Evolutionary conservation across 2,113 vertebrate species (phyloP), one percentile per base, ranked within the genome.

Genomic region (Bubo blakistoni): DNA sequence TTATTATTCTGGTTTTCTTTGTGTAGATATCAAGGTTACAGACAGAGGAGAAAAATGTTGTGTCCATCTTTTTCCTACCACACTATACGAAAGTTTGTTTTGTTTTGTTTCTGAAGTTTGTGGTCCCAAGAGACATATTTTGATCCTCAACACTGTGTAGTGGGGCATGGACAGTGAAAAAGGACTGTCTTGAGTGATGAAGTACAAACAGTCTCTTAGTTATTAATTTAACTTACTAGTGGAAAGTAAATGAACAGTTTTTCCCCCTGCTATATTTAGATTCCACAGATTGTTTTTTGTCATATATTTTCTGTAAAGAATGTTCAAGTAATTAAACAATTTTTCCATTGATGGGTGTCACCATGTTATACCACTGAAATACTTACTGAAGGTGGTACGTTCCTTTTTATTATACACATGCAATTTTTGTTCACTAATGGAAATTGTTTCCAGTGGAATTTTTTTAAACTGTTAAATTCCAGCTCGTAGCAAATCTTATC

Each of bases 401-500:
- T 90, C 24, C 27, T 61, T 86, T 76, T 80, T 66, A 42, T 69
- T 67, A 34, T 12, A 47, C 8, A 7, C 3, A 1, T n/a, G 10
- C 47, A 52, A 3, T 51, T 95, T 94, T 87, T 86, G 26, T 88
- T 84, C 19, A 2, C 11, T 38, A 46, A 8, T 66, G 20, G 59
- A 74, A 87, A 16, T 46, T 26, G 59, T 71, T 77, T 82, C 21
- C 11, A n/a, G 17, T 46, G 42, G 34, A 38, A 22, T 81, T 81
- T 52, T 8, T 8, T 19, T 1, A 38, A 69, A 30, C 67, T 0
- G 0, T 78, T 40, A 11, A 30, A 40, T 67, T 92, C 5, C 6
- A 67, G 7, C 29, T 74, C 1, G 1, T 81, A 73, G 29, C 8
- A 61, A 65, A 74, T 63, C 44, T 5, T 67, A 29, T 19, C 66